Conservation (phyloP, 2,113 vertebrate genomes). For the Chaenogobius annularis region DNA sequence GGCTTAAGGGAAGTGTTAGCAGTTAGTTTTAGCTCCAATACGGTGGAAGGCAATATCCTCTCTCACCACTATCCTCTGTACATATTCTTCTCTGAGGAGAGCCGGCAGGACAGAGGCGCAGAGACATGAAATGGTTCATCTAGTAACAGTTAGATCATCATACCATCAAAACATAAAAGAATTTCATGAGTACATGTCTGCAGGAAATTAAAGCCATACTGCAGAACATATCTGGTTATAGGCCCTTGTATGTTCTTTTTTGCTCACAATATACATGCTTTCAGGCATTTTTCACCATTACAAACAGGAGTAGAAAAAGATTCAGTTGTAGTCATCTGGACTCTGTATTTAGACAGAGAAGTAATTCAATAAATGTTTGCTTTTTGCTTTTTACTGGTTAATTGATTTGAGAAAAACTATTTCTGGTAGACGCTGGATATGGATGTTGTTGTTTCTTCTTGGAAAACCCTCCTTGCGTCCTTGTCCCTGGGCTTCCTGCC, state of each 20-base stretch:
- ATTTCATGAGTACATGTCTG: not conserved
- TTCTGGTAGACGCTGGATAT: not conserved
- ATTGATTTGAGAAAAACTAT: not conserved
- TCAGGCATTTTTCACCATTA: not conserved
- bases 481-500: not conserved
- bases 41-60: too few species aligned
- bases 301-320: too few species aligned
- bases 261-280: not conserved
- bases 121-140: too few species aligned
- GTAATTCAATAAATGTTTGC: not conserved
- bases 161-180: not conserved
- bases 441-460: not conserved
- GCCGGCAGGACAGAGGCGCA: too few species aligned
- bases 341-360: too few species aligned
- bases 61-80: too few species aligned
- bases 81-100: too few species aligned
- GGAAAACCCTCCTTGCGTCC: not conserved
- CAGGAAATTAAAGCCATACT: not conserved
- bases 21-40: too few species aligned
- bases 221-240: not conserved
- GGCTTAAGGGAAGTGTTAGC: too few species aligned
- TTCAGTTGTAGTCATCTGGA: too few species aligned
- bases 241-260: not conserved
- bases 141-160: too few species aligned
- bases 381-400: not conserved